phyloP scores from a whole-genome alignment of 2,113 vertebrate genomes.

The Acrocephalus arundinaceus region DNA sequence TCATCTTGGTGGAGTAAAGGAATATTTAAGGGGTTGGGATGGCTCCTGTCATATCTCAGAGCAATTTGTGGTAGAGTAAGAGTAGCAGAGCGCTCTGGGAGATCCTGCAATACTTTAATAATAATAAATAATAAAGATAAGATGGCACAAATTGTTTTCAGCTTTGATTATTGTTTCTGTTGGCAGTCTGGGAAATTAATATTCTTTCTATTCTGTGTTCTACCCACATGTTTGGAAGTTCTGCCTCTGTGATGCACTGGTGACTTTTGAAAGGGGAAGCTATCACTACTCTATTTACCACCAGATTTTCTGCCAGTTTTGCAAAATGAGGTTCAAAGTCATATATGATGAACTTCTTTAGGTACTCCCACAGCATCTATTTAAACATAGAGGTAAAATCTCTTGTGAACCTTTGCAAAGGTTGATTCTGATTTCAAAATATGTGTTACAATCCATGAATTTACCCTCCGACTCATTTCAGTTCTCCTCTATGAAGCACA shows the following conservation, averaged over 20 bases:
- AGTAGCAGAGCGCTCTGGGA: neutral
- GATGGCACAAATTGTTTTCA: neutral
- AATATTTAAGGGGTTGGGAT: rapidly evolving
- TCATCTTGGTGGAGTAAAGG: neutral
- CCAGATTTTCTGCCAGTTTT: neutral
- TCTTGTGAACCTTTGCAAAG: slow-evolving; percentile 13
- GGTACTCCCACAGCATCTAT: neutral
- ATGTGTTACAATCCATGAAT: neutral
- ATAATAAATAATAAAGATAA: neutral
- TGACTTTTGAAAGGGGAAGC: neutral
- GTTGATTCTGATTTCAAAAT: slow-evolving; percentile 33
- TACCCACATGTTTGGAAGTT: neutral
- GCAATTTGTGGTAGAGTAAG: neutral
- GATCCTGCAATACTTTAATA: neutral
- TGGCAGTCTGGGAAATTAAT: neutral
- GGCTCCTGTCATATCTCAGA: neutral
- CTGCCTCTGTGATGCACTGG: neutral
- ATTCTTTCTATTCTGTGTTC: neutral
- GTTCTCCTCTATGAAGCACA: neutral
- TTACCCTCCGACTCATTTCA: neutral
- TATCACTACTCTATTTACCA: neutral
- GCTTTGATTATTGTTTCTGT: neutral
- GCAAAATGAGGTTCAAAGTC: neutral
- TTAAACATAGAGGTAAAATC: neutral
- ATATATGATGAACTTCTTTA: neutral